A percentile compares a stretch with the other conserved stretches of the same genome.
Conservation (phyloP, 2,888 invertebrate genomes). For the Cenopis cana region DNA sequence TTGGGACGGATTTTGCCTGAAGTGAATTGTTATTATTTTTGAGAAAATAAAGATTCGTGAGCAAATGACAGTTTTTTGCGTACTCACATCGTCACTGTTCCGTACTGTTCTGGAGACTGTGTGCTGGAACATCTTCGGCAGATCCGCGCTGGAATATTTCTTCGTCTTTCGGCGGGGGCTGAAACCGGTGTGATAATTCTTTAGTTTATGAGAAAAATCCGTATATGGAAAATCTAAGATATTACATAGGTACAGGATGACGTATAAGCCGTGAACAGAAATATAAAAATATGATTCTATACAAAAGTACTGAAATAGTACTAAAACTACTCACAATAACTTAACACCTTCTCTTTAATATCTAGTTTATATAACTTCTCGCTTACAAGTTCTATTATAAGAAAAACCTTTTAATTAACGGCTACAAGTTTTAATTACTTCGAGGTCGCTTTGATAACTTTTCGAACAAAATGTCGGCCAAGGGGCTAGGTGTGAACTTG, state of each 20-base stretch:
- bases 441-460: background rate
- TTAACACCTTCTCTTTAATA: no score
- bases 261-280: no score
- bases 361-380: background rate
- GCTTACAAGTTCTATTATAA: background rate
- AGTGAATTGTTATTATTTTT: no score
- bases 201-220: background rate
- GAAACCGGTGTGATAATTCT: conserved; percentile 45
- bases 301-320: no score
- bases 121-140: conserved; percentile 54
- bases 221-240: no score
- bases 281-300: no score
- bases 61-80: no score
- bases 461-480: background rate
- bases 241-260: no score
- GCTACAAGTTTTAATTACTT: conserved; percentile 26
- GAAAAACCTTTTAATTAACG: conserved; percentile 23
- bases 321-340: no score
- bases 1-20: no score
- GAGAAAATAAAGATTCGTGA: no score
- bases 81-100: conserved; percentile 69
- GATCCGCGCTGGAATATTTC: conserved; percentile 61
- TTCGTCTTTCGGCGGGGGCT: conserved; percentile 70
- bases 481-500: background rate
- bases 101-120: conserved; percentile 71